Conservation (phyloP, 2,888 invertebrate genomes). For the Sclerodermus sp. region DNA sequence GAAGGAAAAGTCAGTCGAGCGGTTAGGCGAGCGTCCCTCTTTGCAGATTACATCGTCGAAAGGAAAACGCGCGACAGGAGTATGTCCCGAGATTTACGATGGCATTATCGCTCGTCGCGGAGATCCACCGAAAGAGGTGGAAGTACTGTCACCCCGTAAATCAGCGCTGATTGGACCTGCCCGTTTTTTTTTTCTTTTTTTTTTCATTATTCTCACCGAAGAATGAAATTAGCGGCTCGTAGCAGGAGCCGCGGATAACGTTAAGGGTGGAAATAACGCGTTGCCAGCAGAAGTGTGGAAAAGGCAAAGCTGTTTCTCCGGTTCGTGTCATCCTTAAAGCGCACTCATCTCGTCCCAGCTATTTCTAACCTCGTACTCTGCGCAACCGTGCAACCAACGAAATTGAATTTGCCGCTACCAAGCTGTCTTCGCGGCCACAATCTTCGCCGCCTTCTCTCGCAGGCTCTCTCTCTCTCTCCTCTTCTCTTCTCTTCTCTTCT, state of each 20-base stretch:
- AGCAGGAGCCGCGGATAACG: no score
- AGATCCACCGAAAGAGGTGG: neutral
- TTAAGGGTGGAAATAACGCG: no score
- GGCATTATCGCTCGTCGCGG: neutral
- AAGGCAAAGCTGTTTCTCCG: no score
- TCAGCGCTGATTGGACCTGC: neutral
- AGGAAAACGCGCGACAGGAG: neutral
- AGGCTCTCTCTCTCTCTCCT: slow-evolving; percentile 3
- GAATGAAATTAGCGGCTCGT: neutral
- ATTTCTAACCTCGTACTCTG: no score
- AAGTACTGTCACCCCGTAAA: slow-evolving; percentile 2
- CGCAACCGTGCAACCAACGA: neutral
- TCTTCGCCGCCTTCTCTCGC: slow-evolving; percentile 2
- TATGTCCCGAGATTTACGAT: neutral
- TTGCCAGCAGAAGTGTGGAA: no score
- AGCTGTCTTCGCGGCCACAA: neutral
- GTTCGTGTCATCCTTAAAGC: no score
- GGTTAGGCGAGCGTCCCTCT: no score
- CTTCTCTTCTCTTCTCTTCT: slow-evolving; percentile 2
- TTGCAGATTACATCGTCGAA: neutral
- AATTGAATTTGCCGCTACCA: slow-evolving; percentile 3
- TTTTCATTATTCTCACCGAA: neutral
- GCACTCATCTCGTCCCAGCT: no score
- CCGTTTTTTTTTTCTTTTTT: neutral
- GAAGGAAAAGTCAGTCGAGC: neutral